These are phyloP conservation scores for Cyaniris semiargus DNA, from an alignment of 2,888 invertebrate genomes.

Conservation along the genomic window DNA sequence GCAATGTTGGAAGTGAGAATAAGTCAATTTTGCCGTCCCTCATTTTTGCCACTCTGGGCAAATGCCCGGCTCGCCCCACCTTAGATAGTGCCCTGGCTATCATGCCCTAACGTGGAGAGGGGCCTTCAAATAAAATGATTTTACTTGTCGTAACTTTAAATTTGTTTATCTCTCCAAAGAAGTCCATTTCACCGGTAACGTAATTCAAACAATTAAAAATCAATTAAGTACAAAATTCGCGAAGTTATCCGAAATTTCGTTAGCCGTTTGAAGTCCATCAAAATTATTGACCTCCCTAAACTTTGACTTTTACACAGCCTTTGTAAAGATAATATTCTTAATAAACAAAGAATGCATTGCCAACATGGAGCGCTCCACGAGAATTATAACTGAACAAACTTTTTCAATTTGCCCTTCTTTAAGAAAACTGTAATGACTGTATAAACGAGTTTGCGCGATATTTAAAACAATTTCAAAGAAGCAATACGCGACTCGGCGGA, in stretches of 20 bases:
- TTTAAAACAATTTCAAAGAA: slow-evolving; percentile 37
- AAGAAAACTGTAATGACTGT: slow-evolving; percentile 52
- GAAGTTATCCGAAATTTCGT: slow-evolving; percentile 27
- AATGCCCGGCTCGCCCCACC: no score
- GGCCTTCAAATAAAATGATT: background rate
- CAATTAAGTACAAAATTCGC: slow-evolving; percentile 11
- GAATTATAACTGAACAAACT: slow-evolving; percentile 57
- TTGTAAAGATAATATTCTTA: slow-evolving; percentile 43
- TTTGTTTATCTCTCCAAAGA: background rate
- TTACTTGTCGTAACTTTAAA: background rate
- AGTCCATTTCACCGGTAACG: background rate
- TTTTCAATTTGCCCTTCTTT: slow-evolving; percentile 60
- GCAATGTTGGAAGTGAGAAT: no score
- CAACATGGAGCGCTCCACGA: slow-evolving; percentile 40
- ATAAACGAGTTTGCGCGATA: slow-evolving; percentile 59
- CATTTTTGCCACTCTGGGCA: no score
- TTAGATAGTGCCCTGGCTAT: background rate
- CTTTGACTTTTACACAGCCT: slow-evolving; percentile 42
- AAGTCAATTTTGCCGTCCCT: no score
- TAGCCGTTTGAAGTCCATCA: slow-evolving; percentile 32
- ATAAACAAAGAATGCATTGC: slow-evolving; percentile 42
- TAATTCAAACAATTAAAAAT: slow-evolving; percentile 5
- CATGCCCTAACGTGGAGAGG: background rate
- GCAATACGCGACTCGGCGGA: slow-evolving; percentile 15
- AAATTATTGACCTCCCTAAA: slow-evolving; percentile 40